Evolutionary conservation across 1,140 invertebrate species (phyloP).

Genomic region (Steinernema feltiae): DNA sequence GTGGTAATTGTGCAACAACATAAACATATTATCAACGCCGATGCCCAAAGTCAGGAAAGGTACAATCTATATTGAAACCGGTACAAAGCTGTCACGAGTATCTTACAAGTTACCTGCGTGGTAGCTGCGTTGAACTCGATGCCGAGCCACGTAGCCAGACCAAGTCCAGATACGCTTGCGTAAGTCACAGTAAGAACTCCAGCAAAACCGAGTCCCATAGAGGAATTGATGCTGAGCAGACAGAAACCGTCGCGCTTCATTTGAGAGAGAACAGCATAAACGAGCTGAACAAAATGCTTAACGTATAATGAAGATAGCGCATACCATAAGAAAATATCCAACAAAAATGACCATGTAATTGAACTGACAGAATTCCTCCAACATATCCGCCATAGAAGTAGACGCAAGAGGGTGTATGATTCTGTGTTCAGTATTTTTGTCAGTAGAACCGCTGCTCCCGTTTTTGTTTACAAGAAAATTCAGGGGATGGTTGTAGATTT

Average conservation of each 20-base stretch:
- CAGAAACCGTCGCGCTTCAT: conserved; percentile 64
- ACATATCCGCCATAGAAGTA: conserved; percentile 75
- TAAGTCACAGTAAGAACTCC: conserved; percentile 80
- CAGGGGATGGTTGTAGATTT: conserved; percentile 65
- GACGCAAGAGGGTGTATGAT: conserved; percentile 83
- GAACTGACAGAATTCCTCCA: conserved; percentile 79
- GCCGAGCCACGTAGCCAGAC: conserved; percentile 82
- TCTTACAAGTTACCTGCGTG: conserved; percentile 74
- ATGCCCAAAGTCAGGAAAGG: conserved; percentile 85
- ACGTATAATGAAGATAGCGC: conserved; percentile 34
- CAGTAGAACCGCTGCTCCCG: conserved; percentile 17
- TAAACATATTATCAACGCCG: conserved; percentile 87
- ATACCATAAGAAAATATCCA: conserved; percentile 79
- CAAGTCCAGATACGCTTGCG: conserved; percentile 76
- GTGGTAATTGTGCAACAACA: conserved; percentile 78
- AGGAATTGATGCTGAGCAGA: conserved; percentile 74
- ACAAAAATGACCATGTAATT: conserved; percentile 75
- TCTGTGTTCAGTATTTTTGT: conserved; percentile 62
- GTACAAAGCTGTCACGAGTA: neutral
- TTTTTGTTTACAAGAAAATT: conserved; percentile 26
- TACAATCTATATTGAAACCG: conserved; percentile 65
- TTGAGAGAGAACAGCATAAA: conserved; percentile 75
- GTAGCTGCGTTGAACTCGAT: conserved; percentile 92
- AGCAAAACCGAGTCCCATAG: conserved; percentile 75
- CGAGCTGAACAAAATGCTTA: conserved; percentile 63